Evolutionary conservation across 2,113 vertebrate species (phyloP).

Genomic region (Scomber scombrus): DNA sequence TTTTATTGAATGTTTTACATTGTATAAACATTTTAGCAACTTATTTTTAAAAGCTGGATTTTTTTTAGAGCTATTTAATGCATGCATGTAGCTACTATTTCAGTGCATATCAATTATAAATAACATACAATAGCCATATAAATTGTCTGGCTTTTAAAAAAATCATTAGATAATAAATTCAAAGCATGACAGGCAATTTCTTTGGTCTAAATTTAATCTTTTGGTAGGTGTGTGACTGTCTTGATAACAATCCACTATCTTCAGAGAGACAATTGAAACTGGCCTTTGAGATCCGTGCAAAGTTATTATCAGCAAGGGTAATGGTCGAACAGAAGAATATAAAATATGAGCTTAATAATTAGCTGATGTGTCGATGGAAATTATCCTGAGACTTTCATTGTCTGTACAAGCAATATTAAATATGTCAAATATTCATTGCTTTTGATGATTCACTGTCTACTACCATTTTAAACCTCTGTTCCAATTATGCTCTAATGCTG

Average conservation of each 20-base stretch:
- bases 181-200: neutral
- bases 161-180: no score
- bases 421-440: no score
- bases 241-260: neutral
- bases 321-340: neutral
- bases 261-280: neutral
- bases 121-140: neutral
- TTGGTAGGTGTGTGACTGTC: neutral
- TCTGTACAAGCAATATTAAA: no score
- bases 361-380: neutral
- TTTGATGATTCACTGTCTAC: neutral
- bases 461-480: neutral
- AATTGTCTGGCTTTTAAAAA: neutral
- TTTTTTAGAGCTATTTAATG: no score
- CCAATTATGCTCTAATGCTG: neutral
- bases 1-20: no score
- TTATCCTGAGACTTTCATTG: neutral
- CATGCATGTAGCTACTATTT: no score
- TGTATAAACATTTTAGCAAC: no score
- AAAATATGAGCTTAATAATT: neutral
- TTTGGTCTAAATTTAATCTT: no score
- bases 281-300: neutral
- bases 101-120: no score
- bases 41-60: no score
- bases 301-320: neutral